phyloP scores from a whole-genome alignment of 2,113 vertebrate species.

The Spea multiplicata region DNA sequence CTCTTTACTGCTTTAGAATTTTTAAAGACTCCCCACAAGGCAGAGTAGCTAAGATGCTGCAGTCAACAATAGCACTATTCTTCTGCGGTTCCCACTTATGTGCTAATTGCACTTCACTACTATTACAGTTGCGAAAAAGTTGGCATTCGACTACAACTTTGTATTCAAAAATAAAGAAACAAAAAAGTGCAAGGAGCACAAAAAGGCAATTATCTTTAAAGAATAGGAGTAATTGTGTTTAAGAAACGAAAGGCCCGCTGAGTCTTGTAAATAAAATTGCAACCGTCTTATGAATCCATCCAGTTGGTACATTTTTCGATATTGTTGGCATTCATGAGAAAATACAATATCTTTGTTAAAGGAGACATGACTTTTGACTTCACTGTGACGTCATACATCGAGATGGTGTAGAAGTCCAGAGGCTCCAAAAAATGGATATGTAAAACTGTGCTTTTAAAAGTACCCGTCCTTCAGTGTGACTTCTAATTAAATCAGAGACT shows the following conservation, averaged over 20 bases:
- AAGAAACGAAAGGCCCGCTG: not conserved
- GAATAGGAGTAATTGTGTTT: not conserved
- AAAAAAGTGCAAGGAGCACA: not conserved
- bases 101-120: conserved; percentile 25
- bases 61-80: conserved; percentile 30
- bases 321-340: not conserved
- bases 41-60: not conserved
- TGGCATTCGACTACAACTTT: not conserved
- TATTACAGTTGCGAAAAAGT: conserved; percentile 21
- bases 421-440: not conserved
- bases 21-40: not conserved
- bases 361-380: not conserved
- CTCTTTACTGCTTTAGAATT: not conserved
- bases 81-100: not conserved
- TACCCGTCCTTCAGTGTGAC: conserved; percentile 35
- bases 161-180: too few relatives aligned
- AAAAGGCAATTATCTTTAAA: not conserved
- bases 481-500: conserved; percentile 46
- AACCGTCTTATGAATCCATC: not conserved
- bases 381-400: not conserved
- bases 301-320: not conserved
- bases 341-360: not conserved
- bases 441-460: not conserved
- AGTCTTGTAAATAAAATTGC: conserved; percentile 6
- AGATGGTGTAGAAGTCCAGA: not conserved